Evolutionary conservation across 30 jellyfish, hydroid and myxozoan species (phyloP).

Genomic region (Cassiopea andromeda): DNA sequence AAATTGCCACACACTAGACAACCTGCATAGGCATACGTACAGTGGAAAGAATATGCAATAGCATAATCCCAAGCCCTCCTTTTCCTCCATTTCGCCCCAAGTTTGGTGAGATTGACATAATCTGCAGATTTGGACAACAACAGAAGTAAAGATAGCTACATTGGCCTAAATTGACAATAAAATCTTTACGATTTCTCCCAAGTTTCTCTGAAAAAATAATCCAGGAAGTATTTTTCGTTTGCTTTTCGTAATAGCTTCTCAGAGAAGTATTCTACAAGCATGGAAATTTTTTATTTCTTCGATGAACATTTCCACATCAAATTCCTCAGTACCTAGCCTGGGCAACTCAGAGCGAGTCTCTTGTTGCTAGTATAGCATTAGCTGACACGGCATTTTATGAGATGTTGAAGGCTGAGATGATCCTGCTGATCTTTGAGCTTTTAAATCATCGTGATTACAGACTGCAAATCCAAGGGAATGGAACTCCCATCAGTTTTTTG

Average conservation of each 20-base stretch:
- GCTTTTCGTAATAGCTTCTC: background rate
- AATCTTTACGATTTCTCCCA: no score
- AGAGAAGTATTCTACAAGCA: constrained; percentile 19
- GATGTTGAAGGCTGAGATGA: constrained; percentile 23
- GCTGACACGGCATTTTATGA: background rate
- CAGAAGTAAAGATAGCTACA: no score
- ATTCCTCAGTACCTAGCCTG: constrained; percentile 28
- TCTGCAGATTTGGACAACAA: no score
- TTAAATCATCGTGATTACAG: constrained; percentile 9
- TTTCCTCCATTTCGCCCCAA: no score
- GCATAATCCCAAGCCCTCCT: no score
- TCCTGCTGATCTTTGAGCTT: constrained; percentile 24
- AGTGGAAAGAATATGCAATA: no score
- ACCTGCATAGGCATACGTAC: no score
- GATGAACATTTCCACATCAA: background rate
- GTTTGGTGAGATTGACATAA: no score
- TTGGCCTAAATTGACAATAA: no score
- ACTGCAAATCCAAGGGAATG: constrained; percentile 16
- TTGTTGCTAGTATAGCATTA: constrained; percentile 9
- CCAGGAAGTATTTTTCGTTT: no score
- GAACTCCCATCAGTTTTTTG: constrained; percentile 12
- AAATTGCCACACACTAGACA: no score
- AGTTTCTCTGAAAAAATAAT: no score
- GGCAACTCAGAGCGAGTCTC: constrained; percentile 29
- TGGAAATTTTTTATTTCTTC: constrained; percentile 3